Percentiles rank a stretch among this genome's conserved stretches.
Conservation (phyloP, 2,797 vertebrate genomes). For the Cynopterus sphinx region DNA sequence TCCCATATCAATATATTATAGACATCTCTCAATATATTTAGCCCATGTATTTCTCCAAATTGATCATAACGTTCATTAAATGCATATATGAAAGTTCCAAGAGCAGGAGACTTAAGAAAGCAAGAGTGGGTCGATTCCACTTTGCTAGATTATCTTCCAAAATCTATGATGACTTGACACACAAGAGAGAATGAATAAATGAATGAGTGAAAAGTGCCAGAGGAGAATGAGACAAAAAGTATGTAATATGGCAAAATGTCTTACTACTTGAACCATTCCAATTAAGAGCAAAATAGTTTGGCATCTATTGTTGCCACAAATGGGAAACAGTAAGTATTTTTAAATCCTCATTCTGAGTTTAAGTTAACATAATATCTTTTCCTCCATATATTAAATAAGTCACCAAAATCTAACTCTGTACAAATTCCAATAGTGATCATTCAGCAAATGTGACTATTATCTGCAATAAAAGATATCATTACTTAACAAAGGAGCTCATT, state of each 20-base stretch:
- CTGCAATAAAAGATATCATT: background rate
- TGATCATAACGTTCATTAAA: slow-evolving; percentile 20
- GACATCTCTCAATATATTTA: background rate
- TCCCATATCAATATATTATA: background rate
- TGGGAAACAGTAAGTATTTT: background rate
- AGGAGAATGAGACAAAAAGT: background rate
- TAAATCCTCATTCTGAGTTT: background rate
- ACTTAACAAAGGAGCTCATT: background rate
- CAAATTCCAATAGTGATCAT: background rate
- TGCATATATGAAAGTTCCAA: background rate
- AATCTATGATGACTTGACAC: background rate
- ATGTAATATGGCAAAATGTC: background rate
- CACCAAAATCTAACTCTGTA: background rate
- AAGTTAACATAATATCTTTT: background rate
- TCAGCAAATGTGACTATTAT: background rate
- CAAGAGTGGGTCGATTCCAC: background rate
- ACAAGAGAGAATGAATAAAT: background rate
- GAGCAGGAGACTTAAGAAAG: background rate
- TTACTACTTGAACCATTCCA: background rate
- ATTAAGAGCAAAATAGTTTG: background rate
- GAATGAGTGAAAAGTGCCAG: background rate
- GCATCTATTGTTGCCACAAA: slow-evolving; percentile 15
- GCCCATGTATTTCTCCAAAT: background rate
- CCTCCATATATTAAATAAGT: background rate
- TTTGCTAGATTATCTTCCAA: background rate